Evolutionary conservation across 2,888 invertebrate genomes (phyloP).

Genomic region (Chrysotoxum bicinctum): DNA sequence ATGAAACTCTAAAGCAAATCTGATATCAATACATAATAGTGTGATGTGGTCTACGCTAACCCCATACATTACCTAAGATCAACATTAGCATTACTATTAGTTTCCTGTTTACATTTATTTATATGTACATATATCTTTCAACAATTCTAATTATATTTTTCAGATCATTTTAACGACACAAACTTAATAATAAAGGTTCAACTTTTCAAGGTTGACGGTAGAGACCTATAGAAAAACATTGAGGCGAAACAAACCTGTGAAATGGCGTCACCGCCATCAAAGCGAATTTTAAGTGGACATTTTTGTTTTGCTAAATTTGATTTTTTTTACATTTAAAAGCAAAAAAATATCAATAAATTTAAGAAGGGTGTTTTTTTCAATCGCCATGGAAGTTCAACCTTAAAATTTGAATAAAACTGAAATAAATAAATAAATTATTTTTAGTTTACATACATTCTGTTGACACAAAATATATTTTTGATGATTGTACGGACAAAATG

Average conservation of each 20-base stretch:
- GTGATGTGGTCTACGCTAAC: slow-evolving; percentile 24
- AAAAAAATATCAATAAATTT: neutral
- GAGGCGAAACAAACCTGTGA: slow-evolving; percentile 12
- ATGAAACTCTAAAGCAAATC: neutral
- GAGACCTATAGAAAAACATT: slow-evolving; percentile 32
- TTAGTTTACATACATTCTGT: too few relatives aligned
- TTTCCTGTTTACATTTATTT: slow-evolving; percentile 30
- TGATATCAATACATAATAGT: slow-evolving; percentile 12
- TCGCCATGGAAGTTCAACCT: too few relatives aligned
- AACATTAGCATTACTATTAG: neutral
- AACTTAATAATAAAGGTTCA: slow-evolving; percentile 40
- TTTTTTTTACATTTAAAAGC: slow-evolving; percentile 30
- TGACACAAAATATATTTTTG: too few relatives aligned
- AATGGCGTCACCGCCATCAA: slow-evolving; percentile 57
- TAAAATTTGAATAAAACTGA: neutral
- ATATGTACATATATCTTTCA: neutral
- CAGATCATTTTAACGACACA: slow-evolving; percentile 54
- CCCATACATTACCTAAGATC: slow-evolving; percentile 37
- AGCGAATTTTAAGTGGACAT: slow-evolving; percentile 34
- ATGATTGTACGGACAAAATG: too few relatives aligned
- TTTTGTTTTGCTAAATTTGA: slow-evolving; percentile 3
- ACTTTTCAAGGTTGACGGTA: slow-evolving; percentile 59
- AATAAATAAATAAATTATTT: too few relatives aligned
- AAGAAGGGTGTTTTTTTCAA: neutral
- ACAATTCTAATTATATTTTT: slow-evolving; percentile 38